Conservation (phyloP, 2,888 invertebrate species). For the Campoletis raptor region DNA sequence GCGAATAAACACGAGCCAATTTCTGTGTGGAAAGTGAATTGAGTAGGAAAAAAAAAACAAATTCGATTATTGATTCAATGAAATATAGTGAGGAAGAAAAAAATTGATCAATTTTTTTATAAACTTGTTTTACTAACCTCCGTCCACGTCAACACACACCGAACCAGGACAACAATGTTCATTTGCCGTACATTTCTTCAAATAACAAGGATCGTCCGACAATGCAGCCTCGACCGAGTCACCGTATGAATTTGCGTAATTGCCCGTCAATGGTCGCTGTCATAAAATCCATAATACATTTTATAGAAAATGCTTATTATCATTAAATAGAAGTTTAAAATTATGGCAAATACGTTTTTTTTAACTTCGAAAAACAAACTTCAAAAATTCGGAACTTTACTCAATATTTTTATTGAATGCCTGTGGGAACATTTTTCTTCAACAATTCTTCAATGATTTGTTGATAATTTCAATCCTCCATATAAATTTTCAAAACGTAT, state of each 20-base stretch:
- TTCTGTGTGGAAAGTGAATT: conserved; percentile 84
- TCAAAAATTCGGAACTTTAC: too few relatives aligned
- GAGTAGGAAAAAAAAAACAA: conserved; percentile 28
- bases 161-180: conserved; percentile 94
- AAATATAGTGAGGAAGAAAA: background rate
- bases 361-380: background rate
- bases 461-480: too few relatives aligned
- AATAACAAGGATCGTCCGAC: conserved; percentile 91
- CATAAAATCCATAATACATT: conserved; percentile 32
- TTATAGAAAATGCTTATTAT: background rate
- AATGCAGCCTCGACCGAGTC: conserved; percentile 86
- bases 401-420: too few relatives aligned
- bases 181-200: conserved; percentile 90
- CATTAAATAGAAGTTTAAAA: background rate
- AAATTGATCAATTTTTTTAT: background rate
- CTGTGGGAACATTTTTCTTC: too few relatives aligned
- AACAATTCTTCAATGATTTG: too few relatives aligned
- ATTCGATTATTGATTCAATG: conserved; percentile 2
- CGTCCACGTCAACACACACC: conserved; percentile 90
- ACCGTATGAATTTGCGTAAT: conserved; percentile 81
- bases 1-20: conserved; percentile 89
- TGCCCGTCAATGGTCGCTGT: conserved; percentile 78
- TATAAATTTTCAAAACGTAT: too few relatives aligned
- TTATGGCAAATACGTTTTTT: background rate
- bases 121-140: conserved; percentile 85